Conservation (phyloP, 2,113 vertebrate species). For the Ursus arctos region DNA sequence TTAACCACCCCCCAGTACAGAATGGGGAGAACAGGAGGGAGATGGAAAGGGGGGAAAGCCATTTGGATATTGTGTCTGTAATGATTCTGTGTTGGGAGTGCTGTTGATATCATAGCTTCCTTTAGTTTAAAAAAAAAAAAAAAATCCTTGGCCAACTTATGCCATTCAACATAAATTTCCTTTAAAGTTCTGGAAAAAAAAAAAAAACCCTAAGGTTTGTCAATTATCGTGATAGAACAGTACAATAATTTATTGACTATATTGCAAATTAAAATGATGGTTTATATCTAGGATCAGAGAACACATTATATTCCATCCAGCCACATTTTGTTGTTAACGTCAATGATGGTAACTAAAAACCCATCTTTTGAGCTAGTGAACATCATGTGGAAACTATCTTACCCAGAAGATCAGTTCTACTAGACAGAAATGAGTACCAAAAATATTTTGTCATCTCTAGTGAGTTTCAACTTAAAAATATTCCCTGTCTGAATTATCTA, state of each 20-base stretch:
- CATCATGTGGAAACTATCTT: not conserved
- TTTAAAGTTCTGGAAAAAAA: not conserved
- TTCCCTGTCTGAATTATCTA: not conserved
- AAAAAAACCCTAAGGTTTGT: not conserved
- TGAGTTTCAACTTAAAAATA: not conserved
- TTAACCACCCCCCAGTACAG: not conserved
- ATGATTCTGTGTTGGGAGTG: not conserved
- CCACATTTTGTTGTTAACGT: not conserved
- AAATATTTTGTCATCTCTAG: not conserved
- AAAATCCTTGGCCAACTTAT: slow-evolving; percentile 39
- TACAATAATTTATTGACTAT: not conserved
- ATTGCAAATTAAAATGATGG: not conserved
- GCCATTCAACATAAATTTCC: not conserved
- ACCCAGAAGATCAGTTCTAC: not conserved
- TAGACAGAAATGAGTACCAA: not conserved
- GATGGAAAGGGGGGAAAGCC: not conserved
- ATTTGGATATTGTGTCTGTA: slow-evolving; percentile 24
- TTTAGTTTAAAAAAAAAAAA: slow-evolving; percentile 11
- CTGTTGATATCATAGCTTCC: slow-evolving; percentile 4
- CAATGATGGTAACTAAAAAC: not conserved
- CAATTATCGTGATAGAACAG: not conserved
- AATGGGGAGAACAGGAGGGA: not conserved
- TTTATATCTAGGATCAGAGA: not conserved
- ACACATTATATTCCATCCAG: not conserved
- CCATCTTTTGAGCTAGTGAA: not conserved